Evolutionary conservation across 2,888 invertebrate genomes (phyloP).

Genomic region (Platerodrilus igneus): DNA sequence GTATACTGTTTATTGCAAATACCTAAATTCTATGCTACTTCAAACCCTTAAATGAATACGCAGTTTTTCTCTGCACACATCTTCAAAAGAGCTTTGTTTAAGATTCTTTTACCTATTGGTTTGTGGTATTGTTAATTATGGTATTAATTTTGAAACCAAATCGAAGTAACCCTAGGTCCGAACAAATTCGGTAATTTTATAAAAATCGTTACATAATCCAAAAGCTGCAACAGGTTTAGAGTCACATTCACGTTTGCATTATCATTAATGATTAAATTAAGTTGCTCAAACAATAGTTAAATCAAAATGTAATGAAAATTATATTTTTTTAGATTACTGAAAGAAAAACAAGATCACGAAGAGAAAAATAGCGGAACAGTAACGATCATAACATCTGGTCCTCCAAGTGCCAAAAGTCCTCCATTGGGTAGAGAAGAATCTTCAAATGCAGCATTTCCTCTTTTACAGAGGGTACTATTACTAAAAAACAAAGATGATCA

Average conservation of each 20-base stretch:
- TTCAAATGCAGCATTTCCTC: constrained; percentile 66
- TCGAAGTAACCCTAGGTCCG: too few relatives aligned
- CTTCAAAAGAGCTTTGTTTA: too few relatives aligned
- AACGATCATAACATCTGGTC: constrained; percentile 49
- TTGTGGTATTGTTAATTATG: too few relatives aligned
- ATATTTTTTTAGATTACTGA: constrained; percentile 55
- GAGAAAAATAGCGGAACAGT: constrained; percentile 49
- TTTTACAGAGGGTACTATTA: constrained; percentile 68
- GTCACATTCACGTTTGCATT: not conserved
- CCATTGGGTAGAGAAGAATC: constrained; percentile 54
- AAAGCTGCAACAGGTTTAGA: too few relatives aligned
- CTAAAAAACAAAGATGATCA: constrained; percentile 72
- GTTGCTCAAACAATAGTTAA: not conserved
- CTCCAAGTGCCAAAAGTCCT: constrained; percentile 55
- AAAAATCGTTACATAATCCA: too few relatives aligned
- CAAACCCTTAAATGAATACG: too few relatives aligned
- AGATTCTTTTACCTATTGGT: too few relatives aligned
- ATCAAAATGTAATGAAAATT: constrained; percentile 1
- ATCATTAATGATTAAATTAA: not conserved
- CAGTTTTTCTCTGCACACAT: too few relatives aligned
- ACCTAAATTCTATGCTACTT: too few relatives aligned
- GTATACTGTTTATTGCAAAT: too few relatives aligned
- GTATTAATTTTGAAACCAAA: too few relatives aligned
- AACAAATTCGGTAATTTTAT: too few relatives aligned
- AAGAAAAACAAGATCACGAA: constrained; percentile 74